Evolutionary conservation across 1,140 invertebrate species (phyloP), one percentile per base, ranked within the genome.

Genomic region (Drosophila pandora): DNA sequence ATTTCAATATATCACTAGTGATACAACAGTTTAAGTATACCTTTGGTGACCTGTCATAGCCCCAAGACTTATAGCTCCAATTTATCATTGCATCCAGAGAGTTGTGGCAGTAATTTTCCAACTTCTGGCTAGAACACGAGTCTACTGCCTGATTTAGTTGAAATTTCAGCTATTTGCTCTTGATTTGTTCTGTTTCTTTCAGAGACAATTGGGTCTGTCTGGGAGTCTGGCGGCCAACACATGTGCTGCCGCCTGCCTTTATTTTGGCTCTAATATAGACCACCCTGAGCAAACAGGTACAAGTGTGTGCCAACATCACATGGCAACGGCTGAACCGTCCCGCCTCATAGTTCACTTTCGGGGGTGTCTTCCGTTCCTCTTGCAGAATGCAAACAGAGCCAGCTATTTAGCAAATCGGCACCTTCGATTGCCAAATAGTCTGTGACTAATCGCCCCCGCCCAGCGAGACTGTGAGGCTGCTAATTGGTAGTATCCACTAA

Each of bases 401-500:
- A 47, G 2, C 68, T 23, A 48, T 71, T 58, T 30, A 53, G 61
- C 69, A 75, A 76, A 81, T 85, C 76, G 74, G 32, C 77, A 74
- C 70, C 70, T 73, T 55, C 45, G 32, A 61, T 73, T 73, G 69
- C 50, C 69, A 73, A 81, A 79, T 78, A 61, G 62, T 28, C 74
- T 72, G 78, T 85, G 82, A 85, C 82, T 85, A 87, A 85, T 85
- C 64, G 58, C 41, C 49, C 13, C 30, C 54, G 32, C 34, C 34
- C 34, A 53, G 49, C 54, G 67, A 28, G 25, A 28, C 32, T 80
- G 77, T 71, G 71, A 67, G 65, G 52, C 62, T 64, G 82, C 71
- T 85, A 85, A 85, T 85, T 85, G 82, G 25, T 78, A 65, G 37
- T 64, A 60, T 64, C 82, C 81, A 87, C 71, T 32, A 48, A 21